Conservation (phyloP, 2,797 vertebrate species). For the Nannoperca australis region DNA sequence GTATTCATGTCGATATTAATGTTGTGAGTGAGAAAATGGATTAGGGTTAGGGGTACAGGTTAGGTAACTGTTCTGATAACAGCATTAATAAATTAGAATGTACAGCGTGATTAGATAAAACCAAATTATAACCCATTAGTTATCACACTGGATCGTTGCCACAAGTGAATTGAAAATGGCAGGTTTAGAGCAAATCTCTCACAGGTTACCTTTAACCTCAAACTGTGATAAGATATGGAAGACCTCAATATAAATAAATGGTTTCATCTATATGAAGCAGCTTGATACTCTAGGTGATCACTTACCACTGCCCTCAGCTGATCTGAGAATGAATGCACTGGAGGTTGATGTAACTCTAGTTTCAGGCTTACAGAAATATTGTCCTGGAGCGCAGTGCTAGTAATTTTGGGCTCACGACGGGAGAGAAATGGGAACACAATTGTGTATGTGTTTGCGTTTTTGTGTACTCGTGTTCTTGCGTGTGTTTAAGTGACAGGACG, state of each 20-base stretch:
- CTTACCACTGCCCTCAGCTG: neutral
- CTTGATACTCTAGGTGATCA: slow-evolving; percentile 5
- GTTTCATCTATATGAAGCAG: slow-evolving; percentile 36
- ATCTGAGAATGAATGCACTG: slow-evolving; percentile 2
- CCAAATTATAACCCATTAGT: slow-evolving; percentile 22
- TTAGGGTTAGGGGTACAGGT: slow-evolving; percentile 27
- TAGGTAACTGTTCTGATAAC: slow-evolving; percentile 46
- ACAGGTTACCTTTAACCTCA: slow-evolving; percentile 22
- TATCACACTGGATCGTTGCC: neutral
- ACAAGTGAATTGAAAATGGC: slow-evolving; percentile 25
- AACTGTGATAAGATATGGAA: slow-evolving; percentile 32
- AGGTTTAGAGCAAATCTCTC: slow-evolving; percentile 14
- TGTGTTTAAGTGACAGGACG: slow-evolving; percentile 5
- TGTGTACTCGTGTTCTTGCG: neutral
- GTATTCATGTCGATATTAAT: slow-evolving; percentile 31
- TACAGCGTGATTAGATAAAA: slow-evolving; percentile 32
- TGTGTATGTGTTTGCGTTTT: neutral
- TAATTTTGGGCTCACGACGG: neutral
- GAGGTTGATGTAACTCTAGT: neutral
- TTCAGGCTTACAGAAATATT: neutral
- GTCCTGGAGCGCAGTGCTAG: neutral
- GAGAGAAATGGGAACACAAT: neutral
- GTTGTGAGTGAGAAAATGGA: slow-evolving; percentile 30
- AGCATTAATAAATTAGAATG: slow-evolving; percentile 17
- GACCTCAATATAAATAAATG: slow-evolving; percentile 37